phyloP scores from a whole-genome alignment of 2,797 vertebrate species.

The Poeciliopsis gracilis region DNA sequence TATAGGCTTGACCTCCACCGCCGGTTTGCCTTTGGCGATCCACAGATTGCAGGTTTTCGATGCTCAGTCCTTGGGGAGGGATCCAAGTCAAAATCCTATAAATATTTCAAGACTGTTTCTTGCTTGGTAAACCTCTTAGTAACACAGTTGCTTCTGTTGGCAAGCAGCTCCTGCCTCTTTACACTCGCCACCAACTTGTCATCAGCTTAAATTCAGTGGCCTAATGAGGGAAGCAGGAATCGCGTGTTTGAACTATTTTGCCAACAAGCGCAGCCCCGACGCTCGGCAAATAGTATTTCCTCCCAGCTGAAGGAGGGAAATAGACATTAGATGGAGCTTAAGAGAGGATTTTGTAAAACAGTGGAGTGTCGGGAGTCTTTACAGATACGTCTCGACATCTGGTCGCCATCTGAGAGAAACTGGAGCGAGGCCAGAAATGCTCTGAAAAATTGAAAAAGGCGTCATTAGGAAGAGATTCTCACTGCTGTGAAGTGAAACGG shows the following conservation, averaged over 20 bases:
- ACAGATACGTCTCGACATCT: slow-evolving; percentile 78
- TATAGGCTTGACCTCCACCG: slow-evolving; percentile 86
- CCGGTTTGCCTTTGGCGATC: slow-evolving; percentile 85
- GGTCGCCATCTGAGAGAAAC: slow-evolving; percentile 77
- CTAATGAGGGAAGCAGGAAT: slow-evolving; percentile 68
- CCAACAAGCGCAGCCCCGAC: slow-evolving; percentile 55
- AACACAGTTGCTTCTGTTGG: slow-evolving; percentile 66
- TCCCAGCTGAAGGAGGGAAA: slow-evolving; percentile 31
- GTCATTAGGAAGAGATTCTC: slow-evolving; percentile 77
- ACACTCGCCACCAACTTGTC: slow-evolving; percentile 67
- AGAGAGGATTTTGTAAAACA: slow-evolving; percentile 53
- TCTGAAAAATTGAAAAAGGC: slow-evolving; percentile 71
- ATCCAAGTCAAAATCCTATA: slow-evolving; percentile 87
- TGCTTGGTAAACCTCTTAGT: slow-evolving; percentile 73
- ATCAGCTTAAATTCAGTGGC: slow-evolving; percentile 63
- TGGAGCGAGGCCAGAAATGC: slow-evolving; percentile 72
- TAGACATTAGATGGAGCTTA: slow-evolving; percentile 33
- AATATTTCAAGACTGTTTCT: slow-evolving; percentile 88
- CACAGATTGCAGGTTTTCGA: slow-evolving; percentile 84
- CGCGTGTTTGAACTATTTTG: slow-evolving; percentile 63
- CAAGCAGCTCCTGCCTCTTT: slow-evolving; percentile 63
- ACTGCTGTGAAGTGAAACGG: slow-evolving; percentile 40
- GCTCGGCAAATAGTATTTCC: slow-evolving; percentile 59
- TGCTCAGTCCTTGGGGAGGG: slow-evolving; percentile 81
- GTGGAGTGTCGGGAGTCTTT: slow-evolving; percentile 65